Conservation (phyloP, 2,888 invertebrate genomes). For the Tenthredo amoena region DNA sequence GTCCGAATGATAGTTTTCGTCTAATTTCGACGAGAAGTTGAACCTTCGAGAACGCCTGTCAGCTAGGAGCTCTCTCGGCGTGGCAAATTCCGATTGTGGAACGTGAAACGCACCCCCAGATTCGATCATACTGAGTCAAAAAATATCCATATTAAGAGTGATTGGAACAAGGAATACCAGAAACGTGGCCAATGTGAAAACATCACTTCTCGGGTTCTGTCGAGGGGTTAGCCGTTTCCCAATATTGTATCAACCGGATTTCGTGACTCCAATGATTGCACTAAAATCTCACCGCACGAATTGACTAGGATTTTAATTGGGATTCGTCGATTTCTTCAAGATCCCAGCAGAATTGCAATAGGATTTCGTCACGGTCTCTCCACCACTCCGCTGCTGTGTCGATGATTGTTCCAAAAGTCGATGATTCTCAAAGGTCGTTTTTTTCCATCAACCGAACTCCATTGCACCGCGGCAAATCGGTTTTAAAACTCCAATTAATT, state of each 20-base stretch:
- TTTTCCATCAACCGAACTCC: not conserved
- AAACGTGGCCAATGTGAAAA: not conserved
- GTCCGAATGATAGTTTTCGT: not conserved
- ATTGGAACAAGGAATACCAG: not conserved
- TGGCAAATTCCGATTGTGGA: not conserved
- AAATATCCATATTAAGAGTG: constrained; percentile 1
- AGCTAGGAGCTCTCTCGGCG: not conserved
- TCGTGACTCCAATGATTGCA: not conserved
- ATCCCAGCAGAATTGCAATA: not conserved
- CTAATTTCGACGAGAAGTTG: not conserved
- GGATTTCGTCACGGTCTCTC: not conserved
- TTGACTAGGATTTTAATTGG: not conserved
- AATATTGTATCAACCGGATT: not conserved
- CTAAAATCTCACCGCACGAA: not conserved
- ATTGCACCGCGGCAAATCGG: not conserved
- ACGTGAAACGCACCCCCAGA: not conserved
- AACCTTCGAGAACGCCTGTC: not conserved
- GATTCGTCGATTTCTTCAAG: not conserved
- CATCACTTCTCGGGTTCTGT: not conserved
- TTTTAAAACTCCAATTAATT: constrained; percentile 4
- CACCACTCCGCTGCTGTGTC: not conserved
- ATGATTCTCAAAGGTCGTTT: not conserved
- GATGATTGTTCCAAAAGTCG: not conserved
- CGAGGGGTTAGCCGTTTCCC: not conserved
- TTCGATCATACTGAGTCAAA: not conserved